Evolutionary conservation across 53 echinoderm and acorn worm genomes (phyloP).

Genomic region (Paracentrotus lividus): DNA sequence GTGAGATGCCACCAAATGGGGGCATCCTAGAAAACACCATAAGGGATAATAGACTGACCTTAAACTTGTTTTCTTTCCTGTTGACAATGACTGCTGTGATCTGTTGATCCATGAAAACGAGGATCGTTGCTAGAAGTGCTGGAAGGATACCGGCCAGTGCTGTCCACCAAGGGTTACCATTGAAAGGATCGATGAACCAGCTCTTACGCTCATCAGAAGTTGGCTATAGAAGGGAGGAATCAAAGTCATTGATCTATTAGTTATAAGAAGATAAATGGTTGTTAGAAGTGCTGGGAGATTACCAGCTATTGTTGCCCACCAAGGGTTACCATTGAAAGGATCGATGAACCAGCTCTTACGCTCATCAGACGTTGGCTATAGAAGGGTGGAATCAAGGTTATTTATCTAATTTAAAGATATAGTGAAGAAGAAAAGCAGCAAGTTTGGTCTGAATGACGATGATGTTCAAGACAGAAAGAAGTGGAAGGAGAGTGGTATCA

Average conservation of each 20-base stretch:
- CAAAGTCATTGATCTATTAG: not conserved
- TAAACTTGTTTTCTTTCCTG: conserved; percentile 97
- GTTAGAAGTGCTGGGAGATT: conserved; percentile 88
- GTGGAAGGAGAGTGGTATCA: too few relatives aligned
- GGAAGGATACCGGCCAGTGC: conserved; percentile 85
- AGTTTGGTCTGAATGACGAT: too few relatives aligned
- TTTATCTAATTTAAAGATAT: too few relatives aligned
- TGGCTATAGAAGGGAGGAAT: conserved; percentile 70
- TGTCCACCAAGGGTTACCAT: conserved; percentile 90
- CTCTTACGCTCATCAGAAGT: conserved; percentile 76
- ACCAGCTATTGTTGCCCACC: conserved; percentile 87
- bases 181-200: conserved; percentile 84
- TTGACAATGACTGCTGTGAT: conserved; percentile 98
- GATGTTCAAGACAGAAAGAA: too few relatives aligned
- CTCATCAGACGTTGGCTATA: conserved; percentile 84
- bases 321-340: conserved; percentile 82
- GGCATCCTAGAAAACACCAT: too few relatives aligned
- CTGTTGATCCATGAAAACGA: conserved; percentile 98
- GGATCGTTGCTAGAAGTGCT: conserved; percentile 90
- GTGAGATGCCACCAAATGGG: too few relatives aligned
- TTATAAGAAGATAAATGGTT: conserved; percentile 91
- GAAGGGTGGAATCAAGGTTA: not conserved
- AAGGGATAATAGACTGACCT: conserved; percentile 70
- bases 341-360: conserved; percentile 80
- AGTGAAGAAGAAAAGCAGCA: too few relatives aligned